Conservation (phyloP, 2,888 invertebrate species). For the Arctia plantaginis region DNA sequence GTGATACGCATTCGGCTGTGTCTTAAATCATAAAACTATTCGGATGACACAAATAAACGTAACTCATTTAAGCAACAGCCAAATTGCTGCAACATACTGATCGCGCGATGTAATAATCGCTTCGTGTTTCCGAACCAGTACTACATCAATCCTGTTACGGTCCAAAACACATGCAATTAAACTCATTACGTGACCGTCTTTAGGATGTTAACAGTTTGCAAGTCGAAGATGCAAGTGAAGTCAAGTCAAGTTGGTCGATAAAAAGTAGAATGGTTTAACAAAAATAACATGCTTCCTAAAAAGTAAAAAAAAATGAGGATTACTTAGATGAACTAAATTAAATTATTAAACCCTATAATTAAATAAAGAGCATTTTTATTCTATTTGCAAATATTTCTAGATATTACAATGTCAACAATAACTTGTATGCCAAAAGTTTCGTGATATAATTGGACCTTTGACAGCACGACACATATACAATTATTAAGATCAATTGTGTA, state of each 20-base stretch:
- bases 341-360: no score
- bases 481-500: no score
- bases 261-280: not conserved
- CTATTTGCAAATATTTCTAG: not conserved
- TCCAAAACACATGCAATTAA: slow-evolving; percentile 38
- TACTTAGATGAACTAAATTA: no score
- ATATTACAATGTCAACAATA: not conserved
- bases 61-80: slow-evolving; percentile 53
- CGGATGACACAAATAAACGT: slow-evolving; percentile 58
- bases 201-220: slow-evolving; percentile 18
- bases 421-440: not conserved
- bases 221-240: not conserved
- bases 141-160: slow-evolving; percentile 33
- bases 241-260: no score
- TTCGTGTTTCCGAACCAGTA: slow-evolving; percentile 37
- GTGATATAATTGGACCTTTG: not conserved
- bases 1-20: not conserved
- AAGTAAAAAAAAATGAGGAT: not conserved
- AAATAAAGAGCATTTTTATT: no score
- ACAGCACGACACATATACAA: no score
- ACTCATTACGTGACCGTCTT: slow-evolving; percentile 23
- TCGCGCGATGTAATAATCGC: slow-evolving; percentile 53
- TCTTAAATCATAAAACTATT: slow-evolving; percentile 18
- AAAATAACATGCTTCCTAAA: not conserved
- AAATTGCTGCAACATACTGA: slow-evolving; percentile 50